Base-by-base conservation (phyloP, 2,113 vertebrate genomes). In the Istiophorus platypterus region DNA sequence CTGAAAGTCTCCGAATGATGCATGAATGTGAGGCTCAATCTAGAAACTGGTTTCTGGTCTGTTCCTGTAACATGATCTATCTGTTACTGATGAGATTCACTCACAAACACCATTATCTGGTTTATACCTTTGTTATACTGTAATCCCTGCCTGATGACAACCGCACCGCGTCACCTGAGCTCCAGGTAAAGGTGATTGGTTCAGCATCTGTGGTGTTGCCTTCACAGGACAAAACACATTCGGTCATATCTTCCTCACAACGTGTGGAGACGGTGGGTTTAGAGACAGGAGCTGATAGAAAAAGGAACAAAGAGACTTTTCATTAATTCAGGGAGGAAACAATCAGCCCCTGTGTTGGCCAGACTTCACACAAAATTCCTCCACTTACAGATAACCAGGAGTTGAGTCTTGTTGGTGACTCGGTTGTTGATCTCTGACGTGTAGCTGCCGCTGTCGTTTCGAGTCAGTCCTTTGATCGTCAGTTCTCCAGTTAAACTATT, bases 111-210 rank as follows among this genome's bases (percentile, higher is more conserved):
- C 14, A 5, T 14, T 7, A 9, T 39, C n/a, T 0, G 7, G 5
- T 29, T 27, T 8, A 3, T 59, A 79, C 76, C 58, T 71, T 18
- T 18, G 58, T 45, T 41, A 79, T 54, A 0, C 0, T n/a, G 12
- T 1, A 1, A 20, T 5, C 4, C 0, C 14, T 47, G 18, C 5
- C 1, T 24, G 13, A 51, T 5, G 0, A 0, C 18, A 34, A 34
- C 31, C 0, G 0, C 0, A 2, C 0, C 1, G 0, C 5, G 5
- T 27, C 65, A 0, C 1, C 15, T 0, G 7, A 5, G 0, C 0
- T 12, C 77, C 77, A 80, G 1, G 0, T 1, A 14, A 14, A 62
- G 7, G 22, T 56, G 54, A 85, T 2, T 0, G 34, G 67, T 49
- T 51, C 73, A 14, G 18, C 18, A 0, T 41, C 3, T 2, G 12